These are phyloP conservation scores for Microchirus variegatus DNA, from an alignment of 2,797 vertebrate species.

Conservation along the genomic window DNA sequence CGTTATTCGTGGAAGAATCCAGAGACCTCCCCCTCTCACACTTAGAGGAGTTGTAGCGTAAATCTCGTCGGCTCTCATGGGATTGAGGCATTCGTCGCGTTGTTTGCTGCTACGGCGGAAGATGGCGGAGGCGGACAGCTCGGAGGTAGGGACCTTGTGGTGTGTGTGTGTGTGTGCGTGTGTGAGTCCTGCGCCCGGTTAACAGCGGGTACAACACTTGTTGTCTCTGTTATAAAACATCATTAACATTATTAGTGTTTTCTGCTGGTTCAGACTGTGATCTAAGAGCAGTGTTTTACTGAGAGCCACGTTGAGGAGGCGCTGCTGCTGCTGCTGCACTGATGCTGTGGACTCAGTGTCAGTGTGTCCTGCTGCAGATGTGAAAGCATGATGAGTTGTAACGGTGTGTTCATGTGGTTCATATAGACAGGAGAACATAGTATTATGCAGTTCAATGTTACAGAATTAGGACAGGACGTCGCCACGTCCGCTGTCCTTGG, in stretches of 20 bases:
- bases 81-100: slow-evolving; percentile 98
- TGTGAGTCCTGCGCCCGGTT: slow-evolving; percentile 57
- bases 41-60: slow-evolving; percentile 64
- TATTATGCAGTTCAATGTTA: neutral
- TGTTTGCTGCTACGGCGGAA: slow-evolving; percentile 98
- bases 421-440: neutral
- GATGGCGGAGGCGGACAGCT: slow-evolving; percentile 96
- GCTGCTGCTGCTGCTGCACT: slow-evolving; percentile 1
- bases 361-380: neutral
- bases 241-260: neutral
- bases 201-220: neutral
- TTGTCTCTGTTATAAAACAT: neutral
- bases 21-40: neutral
- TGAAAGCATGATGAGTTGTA: neutral
- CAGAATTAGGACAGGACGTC: neutral
- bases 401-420: neutral
- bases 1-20: slow-evolving; percentile 7
- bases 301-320: neutral
- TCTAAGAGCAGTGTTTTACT: neutral
- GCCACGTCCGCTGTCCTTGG: slow-evolving; percentile 80
- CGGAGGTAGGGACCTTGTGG: slow-evolving; percentile 87
- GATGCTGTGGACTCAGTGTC: neutral
- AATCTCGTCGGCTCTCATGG: slow-evolving; percentile 91
- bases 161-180: too few relatives aligned
- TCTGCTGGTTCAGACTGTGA: neutral